These are phyloP conservation scores for Brachionus koreanus DNA, from an alignment of 1,140 invertebrate genomes.

Conservation along the genomic window DNA sequence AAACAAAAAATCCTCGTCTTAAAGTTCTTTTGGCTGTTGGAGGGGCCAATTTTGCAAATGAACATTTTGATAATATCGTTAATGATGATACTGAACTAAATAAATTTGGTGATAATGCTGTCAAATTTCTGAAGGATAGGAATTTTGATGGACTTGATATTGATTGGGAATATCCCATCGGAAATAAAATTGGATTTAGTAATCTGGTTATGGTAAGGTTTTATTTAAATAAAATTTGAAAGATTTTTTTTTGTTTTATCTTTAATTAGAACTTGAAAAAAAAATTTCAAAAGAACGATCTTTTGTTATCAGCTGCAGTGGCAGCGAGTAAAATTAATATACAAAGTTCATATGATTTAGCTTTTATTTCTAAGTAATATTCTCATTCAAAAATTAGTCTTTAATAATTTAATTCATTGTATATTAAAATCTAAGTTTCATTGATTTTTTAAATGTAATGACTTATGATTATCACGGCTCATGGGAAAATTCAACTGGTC, in stretches of 20 bases:
- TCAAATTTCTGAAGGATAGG: constrained; percentile 60
- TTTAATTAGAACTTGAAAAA: constrained; percentile 69
- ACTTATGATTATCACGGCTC: constrained; percentile 63
- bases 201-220: not conserved
- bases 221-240: constrained; percentile 31
- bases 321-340: constrained; percentile 46
- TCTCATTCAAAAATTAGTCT: not conserved
- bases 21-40: constrained; percentile 88
- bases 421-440: constrained; percentile 66
- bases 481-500: constrained; percentile 73
- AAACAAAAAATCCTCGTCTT: constrained; percentile 84
- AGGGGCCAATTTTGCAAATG: constrained; percentile 75
- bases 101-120: constrained; percentile 27
- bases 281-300: constrained; percentile 67
- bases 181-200: constrained; percentile 45
- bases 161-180: constrained; percentile 70
- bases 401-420: not conserved
- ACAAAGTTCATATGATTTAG: constrained; percentile 68
- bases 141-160: constrained; percentile 53
- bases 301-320: constrained; percentile 48
- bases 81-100: constrained; percentile 61
- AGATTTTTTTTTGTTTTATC: not conserved
- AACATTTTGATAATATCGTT: constrained; percentile 61
- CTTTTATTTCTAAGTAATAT: constrained; percentile 65
- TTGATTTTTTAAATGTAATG: constrained; percentile 88